These are phyloP conservation scores for Dilophus febrilis DNA, from an alignment of 2,888 invertebrate species.

Conservation along the genomic window DNA sequence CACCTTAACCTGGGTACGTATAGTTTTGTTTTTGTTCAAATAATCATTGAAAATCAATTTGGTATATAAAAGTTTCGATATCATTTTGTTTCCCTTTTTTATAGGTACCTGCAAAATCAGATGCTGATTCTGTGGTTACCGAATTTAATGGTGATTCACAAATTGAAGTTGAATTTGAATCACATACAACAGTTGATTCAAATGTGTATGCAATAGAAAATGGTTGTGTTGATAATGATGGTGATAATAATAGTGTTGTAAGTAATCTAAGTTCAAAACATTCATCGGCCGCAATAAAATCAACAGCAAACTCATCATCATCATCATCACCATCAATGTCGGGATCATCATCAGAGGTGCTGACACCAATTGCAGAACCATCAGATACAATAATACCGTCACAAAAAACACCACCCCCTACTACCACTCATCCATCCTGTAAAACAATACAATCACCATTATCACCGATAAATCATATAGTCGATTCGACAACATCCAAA, in stretches of 20 bases:
- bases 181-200: constrained; percentile 66
- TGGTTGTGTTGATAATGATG: constrained; percentile 30
- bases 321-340: neutral
- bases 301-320: neutral
- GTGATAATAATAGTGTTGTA: constrained; percentile 14
- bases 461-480: too few species aligned
- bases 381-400: too few species aligned
- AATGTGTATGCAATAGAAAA: constrained; percentile 23
- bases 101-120: constrained; percentile 29
- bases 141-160: constrained; percentile 30
- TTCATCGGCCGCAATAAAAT: neutral
- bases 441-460: constrained; percentile 32
- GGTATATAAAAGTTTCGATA: neutral
- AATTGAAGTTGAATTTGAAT: constrained; percentile 64
- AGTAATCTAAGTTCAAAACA: neutral
- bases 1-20: constrained; percentile 54
- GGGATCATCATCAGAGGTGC: too few species aligned
- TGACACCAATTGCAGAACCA: too few species aligned
- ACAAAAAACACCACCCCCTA: constrained; percentile 32
- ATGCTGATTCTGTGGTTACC: constrained; percentile 33
- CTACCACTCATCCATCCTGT: constrained; percentile 32
- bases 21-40: neutral
- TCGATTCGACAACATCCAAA: constrained; percentile 57
- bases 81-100: constrained; percentile 18
- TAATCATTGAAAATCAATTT: neutral